phyloP scores from a whole-genome alignment of 2,888 invertebrate genomes.

The Nephrotoma appendiculata region DNA sequence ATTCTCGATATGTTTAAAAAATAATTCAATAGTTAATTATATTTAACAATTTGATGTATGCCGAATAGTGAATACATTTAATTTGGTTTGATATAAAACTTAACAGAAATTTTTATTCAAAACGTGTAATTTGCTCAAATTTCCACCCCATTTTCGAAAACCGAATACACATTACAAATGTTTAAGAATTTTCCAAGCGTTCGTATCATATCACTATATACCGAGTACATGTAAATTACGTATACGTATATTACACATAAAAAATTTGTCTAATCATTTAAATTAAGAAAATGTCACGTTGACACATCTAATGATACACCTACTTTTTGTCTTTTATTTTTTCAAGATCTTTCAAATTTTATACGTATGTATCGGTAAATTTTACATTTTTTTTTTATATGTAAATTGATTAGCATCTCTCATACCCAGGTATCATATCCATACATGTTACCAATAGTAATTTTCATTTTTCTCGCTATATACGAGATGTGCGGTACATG shows the following conservation, averaged over 20 bases:
- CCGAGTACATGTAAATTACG: neutral
- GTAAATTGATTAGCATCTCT: neutral
- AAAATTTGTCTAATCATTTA: neutral
- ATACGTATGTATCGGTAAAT: neutral
- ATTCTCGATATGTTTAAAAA: too few species aligned
- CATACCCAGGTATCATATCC: neutral
- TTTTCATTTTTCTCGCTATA: neutral
- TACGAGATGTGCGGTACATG: neutral
- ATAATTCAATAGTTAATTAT: too few species aligned
- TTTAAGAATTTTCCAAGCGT: neutral
- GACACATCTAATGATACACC: neutral
- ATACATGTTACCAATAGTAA: neutral
- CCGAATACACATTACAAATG: neutral
- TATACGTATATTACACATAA: neutral
- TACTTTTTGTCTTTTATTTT: neutral
- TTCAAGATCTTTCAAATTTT: neutral
- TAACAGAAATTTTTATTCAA: too few species aligned
- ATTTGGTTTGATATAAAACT: too few species aligned
- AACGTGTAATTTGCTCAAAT: too few species aligned
- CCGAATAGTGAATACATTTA: too few species aligned
- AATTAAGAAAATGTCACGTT: neutral
- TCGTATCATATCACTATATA: neutral
- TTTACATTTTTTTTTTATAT: neutral
- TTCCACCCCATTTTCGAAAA: too few species aligned
- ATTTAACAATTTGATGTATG: too few species aligned